Percentiles rank a stretch among this genome's conserved stretches.
Conservation (phyloP, 1,140 invertebrate species). For the Scylla paramamosain region DNA sequence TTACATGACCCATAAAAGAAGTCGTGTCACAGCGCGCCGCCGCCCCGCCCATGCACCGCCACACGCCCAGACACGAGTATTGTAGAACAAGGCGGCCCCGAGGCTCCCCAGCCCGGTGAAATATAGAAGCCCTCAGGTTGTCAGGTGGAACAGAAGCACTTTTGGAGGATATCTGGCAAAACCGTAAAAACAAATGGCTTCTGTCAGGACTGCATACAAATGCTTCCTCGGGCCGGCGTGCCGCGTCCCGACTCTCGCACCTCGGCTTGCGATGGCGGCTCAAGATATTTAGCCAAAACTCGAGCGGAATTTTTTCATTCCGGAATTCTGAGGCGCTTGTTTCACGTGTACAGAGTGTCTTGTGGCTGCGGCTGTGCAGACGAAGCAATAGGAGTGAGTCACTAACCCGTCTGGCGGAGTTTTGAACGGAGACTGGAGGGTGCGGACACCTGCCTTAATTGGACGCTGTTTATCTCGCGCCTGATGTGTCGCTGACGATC, state of each 20-base stretch:
- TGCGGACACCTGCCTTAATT: conserved; percentile 62
- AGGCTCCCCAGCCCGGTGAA: conserved; percentile 52
- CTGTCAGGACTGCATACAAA: conserved; percentile 73
- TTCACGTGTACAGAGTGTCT: neutral
- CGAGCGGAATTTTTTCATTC: no score
- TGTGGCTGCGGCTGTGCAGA: neutral
- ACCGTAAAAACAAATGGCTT: conserved; percentile 75
- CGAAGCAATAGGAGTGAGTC: neutral
- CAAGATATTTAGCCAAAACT: neutral
- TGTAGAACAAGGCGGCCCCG: conserved; percentile 41
- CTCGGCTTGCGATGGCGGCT: conserved; percentile 36
- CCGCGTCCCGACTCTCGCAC: conserved; percentile 45
- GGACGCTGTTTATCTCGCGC: conserved; percentile 72
- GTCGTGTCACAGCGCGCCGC: neutral
- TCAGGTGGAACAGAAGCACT: conserved; percentile 74
- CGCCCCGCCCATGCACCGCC: neutral
- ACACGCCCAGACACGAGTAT: conserved; percentile 34
- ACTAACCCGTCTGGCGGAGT: neutral
- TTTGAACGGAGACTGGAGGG: neutral
- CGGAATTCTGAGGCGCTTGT: neutral
- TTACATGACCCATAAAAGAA: neutral
- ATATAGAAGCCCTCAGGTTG: conserved; percentile 69
- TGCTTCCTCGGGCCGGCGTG: conserved; percentile 57
- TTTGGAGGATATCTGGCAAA: conserved; percentile 67
- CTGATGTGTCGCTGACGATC: conserved; percentile 73